A percentile compares a stretch with the other conserved stretches of the same genome.
phyloP scores from a whole-genome alignment of 2,797 vertebrate genomes.

The Meda fulgida region DNA sequence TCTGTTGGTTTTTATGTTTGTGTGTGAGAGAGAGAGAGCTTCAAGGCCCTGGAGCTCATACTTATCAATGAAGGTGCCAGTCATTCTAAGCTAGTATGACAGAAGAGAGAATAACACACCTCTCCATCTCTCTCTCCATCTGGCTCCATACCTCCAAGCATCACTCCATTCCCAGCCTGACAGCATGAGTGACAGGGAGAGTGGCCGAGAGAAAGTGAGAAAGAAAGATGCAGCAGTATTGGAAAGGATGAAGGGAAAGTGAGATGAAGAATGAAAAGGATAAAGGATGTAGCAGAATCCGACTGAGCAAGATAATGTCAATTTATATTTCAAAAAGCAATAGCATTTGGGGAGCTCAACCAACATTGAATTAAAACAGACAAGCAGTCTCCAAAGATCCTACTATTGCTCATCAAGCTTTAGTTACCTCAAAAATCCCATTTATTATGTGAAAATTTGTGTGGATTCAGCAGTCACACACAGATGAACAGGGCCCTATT shows the following conservation, averaged over 20 bases:
- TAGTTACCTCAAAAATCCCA: slow-evolving; percentile 30
- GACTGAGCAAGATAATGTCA: slow-evolving; percentile 6
- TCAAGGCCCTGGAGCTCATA: slow-evolving; percentile 65
- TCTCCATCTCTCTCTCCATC: slow-evolving; percentile 53
- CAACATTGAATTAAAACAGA: slow-evolving; percentile 10
- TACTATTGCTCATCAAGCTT: slow-evolving; percentile 22
- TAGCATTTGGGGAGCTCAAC: slow-evolving; percentile 15
- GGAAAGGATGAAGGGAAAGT: slow-evolving; percentile 15
- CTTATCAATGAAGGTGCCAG: slow-evolving; percentile 73
- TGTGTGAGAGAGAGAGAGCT: slow-evolving; percentile 53
- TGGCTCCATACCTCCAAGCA: slow-evolving; percentile 54
- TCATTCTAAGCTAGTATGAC: slow-evolving; percentile 72
- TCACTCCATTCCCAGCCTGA: slow-evolving; percentile 37
- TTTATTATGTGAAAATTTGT: slow-evolving; percentile 36
- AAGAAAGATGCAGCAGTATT: background rate
- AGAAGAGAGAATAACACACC: slow-evolving; percentile 63
- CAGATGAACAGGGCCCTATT: background rate
- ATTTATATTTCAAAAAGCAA: slow-evolving; percentile 30
- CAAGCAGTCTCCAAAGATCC: slow-evolving; percentile 3
- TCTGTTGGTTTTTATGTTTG: slow-evolving; percentile 51
- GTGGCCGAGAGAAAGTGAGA: slow-evolving; percentile 16
- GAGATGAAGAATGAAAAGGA: slow-evolving; percentile 32
- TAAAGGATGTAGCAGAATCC: background rate
- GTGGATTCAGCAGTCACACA: background rate
- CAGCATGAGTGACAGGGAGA: slow-evolving; percentile 45